Conservation (phyloP, 1,140 invertebrate genomes). For the Pissodes strobi region DNA sequence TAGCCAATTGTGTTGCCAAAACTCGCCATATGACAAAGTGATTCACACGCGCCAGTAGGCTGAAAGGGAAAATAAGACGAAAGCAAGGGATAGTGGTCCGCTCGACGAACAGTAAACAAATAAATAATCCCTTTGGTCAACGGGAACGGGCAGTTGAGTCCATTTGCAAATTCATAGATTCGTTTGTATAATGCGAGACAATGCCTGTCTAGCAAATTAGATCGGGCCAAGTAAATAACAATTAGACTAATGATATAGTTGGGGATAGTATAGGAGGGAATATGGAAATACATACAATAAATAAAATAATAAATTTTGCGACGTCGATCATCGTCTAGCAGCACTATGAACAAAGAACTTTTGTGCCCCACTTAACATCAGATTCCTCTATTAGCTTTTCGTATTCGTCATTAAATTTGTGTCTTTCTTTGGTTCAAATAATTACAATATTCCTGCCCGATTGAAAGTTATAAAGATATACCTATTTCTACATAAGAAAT, state of each 20-base stretch:
- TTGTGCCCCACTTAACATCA: too few species aligned
- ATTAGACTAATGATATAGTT: constrained; percentile 29
- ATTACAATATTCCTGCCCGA: too few species aligned
- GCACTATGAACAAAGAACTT: too few species aligned
- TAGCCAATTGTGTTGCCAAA: constrained; percentile 1
- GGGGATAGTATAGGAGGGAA: too few species aligned
- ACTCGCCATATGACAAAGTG: constrained; percentile 14
- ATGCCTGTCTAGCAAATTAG: constrained; percentile 27
- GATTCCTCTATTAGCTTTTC: too few species aligned
- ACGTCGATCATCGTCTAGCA: too few species aligned
- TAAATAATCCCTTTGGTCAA: constrained; percentile 37
- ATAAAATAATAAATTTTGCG: too few species aligned
- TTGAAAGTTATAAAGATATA: too few species aligned
- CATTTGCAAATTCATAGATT: constrained; percentile 40
- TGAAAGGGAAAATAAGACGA: constrained; percentile 33
- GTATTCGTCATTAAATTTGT: too few species aligned
- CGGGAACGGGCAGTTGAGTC: constrained; percentile 33
- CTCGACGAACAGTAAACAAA: constrained; percentile 33
- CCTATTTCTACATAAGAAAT: too few species aligned
- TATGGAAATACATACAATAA: too few species aligned
- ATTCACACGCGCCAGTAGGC: constrained; percentile 16
- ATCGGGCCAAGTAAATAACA: constrained; percentile 29
- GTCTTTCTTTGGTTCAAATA: too few species aligned
- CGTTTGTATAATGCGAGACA: constrained; percentile 36
- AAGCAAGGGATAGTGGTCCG: constrained; percentile 9